Evolutionary conservation across 2,797 vertebrate genomes (phyloP).

Genomic region (Lepilemur ruficaudatus): DNA sequence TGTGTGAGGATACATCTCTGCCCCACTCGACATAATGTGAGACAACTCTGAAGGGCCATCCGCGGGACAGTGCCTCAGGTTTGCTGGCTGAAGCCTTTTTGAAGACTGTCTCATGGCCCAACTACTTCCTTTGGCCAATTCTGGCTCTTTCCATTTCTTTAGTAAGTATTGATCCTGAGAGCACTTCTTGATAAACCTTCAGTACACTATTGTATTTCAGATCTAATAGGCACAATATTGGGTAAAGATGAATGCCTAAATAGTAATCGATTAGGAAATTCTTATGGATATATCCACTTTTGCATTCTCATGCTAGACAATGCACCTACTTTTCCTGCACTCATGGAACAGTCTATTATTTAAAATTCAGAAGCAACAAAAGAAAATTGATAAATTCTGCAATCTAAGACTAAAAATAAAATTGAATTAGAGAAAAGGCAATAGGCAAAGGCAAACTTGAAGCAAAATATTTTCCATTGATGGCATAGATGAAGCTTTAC

Average conservation of each 20-base stretch:
- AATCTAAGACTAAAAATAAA: not conserved
- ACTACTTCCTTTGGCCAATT: not conserved
- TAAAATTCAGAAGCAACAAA: not conserved
- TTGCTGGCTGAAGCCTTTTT: not conserved
- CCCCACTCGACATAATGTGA: not conserved
- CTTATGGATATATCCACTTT: not conserved
- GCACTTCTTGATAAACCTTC: not conserved
- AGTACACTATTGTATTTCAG: not conserved
- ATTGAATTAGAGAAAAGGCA: not conserved
- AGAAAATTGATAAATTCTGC: not conserved
- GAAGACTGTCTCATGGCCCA: not conserved
- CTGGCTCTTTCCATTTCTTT: not conserved
- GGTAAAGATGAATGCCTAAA: slow-evolving; percentile 14
- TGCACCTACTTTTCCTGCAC: not conserved
- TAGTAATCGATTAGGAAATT: not conserved
- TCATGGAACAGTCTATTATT: not conserved
- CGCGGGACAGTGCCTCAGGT: not conserved
- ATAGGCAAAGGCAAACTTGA: not conserved
- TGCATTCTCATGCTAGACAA: not conserved
- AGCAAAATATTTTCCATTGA: not conserved
- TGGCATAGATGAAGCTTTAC: not conserved
- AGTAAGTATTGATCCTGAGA: not conserved
- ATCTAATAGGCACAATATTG: not conserved
- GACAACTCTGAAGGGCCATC: not conserved
- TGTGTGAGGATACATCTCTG: not conserved